Base-by-base conservation (phyloP, 2,888 invertebrate genomes). In the Melinopterus prodromus region DNA sequence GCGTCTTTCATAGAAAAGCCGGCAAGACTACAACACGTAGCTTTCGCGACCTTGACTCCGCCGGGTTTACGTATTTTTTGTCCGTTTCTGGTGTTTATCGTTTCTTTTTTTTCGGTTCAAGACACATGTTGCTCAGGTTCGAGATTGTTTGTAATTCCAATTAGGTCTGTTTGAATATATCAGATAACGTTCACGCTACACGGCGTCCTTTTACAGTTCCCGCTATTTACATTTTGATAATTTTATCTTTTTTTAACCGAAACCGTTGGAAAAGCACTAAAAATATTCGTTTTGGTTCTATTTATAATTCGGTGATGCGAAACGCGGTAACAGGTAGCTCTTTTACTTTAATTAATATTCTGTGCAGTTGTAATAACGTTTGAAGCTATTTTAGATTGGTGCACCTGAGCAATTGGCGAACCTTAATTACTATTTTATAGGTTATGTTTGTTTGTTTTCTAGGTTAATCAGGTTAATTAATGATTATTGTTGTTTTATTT, bases 1-100 rank as follows among this genome's bases (percentile, higher is more conserved):
- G 92, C 92, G 91, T 90, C 91, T 90, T 26, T 87, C 86, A 74
- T 77, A 77, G 84, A 85, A 85, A 87, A 85, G 86, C 87, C 87
- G 86, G 86, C 84, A 83, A 74, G 6, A 80, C 79, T 79, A 81
- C 78, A 79, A 35, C 77, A 76, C 71, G 71, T 74, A 74, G 7
- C 53, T 35, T 37, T 35, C 16, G 70, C 77, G 81, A 79, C 81
- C 81, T 81, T 81, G 81, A 78, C 26, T 75, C 16, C 53, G 70
- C 26, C 77, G 77, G 69, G 78, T 16, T 14, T 77, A 76, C 76
- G n/a, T 76, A 69, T 69, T 77, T 80, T 79, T 35, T 79, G 69
- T 35, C 35, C 15, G 72, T 53, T 77, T 79, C 14, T 77, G 36
- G 53, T 78, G 53, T 78, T 38, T 71, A 37, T 70, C n/a, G 26